phyloP scores from a whole-genome alignment of 2,888 invertebrate species.

The Drosophila peninsularis region DNA sequence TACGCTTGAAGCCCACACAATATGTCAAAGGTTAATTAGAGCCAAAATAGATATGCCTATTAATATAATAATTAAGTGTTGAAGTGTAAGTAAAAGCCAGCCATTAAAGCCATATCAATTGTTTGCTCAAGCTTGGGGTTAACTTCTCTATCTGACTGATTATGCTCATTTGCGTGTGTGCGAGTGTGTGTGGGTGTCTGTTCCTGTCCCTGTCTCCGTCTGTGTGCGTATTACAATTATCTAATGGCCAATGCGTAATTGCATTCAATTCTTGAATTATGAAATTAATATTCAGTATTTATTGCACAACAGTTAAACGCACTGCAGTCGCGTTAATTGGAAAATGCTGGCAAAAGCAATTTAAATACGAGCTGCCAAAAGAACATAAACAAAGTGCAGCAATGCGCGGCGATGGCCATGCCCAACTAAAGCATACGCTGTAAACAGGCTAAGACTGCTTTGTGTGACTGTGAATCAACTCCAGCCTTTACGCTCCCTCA shows the following conservation, averaged over 20 bases:
- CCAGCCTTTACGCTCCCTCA: no score
- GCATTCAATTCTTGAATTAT: constrained; percentile 54
- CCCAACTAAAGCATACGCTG: background rate
- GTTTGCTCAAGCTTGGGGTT: constrained; percentile 19
- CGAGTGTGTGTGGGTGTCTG: background rate
- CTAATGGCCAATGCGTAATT: constrained; percentile 46
- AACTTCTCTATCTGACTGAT: background rate
- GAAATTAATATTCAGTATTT: constrained; percentile 49
- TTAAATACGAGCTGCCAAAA: constrained; percentile 27
- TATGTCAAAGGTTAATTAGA: constrained; percentile 78
- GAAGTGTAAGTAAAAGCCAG: constrained; percentile 57
- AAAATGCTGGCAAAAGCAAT: constrained; percentile 38
- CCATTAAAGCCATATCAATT: constrained; percentile 50
- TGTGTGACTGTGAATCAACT: no score
- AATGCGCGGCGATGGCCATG: background rate
- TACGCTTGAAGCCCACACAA: constrained; percentile 48
- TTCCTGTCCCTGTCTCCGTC: background rate
- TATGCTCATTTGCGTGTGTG: background rate
- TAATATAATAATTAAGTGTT: constrained; percentile 79
- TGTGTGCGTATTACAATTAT: constrained; percentile 29
- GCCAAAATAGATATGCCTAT: constrained; percentile 73
- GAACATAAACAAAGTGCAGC: background rate
- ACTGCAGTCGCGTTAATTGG: constrained; percentile 44
- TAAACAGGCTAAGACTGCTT: no score
- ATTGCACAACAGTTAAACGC: constrained; percentile 34